Percentiles rank a stretch among this genome's conserved stretches.
These are phyloP conservation scores for Phlogophora meticulosa DNA, from an alignment of 2,888 invertebrate species.

Conservation along the genomic window DNA sequence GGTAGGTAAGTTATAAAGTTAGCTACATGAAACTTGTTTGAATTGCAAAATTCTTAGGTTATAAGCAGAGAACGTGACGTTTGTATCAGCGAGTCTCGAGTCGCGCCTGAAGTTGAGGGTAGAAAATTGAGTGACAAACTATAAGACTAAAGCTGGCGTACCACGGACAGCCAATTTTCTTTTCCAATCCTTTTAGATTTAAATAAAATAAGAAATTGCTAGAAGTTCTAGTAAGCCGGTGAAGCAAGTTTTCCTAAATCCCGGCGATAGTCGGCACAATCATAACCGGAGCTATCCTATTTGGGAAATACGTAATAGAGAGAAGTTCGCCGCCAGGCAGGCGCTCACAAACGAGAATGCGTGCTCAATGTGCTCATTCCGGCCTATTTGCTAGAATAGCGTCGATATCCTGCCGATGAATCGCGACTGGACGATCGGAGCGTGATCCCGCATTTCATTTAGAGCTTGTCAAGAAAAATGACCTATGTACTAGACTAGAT, in stretches of 20 bases:
- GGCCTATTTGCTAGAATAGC: constrained; percentile 80
- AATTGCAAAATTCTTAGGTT: constrained; percentile 79
- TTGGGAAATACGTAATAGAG: constrained; percentile 82
- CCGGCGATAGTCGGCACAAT: constrained; percentile 74
- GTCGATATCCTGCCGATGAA: constrained; percentile 79
- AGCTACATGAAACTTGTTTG: constrained; percentile 76
- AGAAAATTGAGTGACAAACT: constrained; percentile 65
- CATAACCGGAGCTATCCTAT: constrained; percentile 82
- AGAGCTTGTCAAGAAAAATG: constrained; percentile 71
- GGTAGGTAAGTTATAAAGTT: constrained; percentile 74
- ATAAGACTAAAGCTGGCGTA: constrained; percentile 30
- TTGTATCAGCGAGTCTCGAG: constrained; percentile 69
- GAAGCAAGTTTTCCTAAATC: constrained; percentile 75
- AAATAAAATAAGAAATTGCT: constrained; percentile 61
- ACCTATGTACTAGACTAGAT: constrained; percentile 57
- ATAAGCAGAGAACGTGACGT: constrained; percentile 74
- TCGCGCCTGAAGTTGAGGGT: constrained; percentile 67
- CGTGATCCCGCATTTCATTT: constrained; percentile 84
- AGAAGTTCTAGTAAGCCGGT: constrained; percentile 58
- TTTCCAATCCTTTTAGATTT: constrained; percentile 44
- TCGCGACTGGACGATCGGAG: constrained; percentile 73
- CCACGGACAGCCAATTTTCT: constrained; percentile 58
- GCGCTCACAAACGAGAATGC: constrained; percentile 79
- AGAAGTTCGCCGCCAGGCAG: constrained; percentile 83
- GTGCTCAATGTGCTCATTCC: constrained; percentile 79